Base-by-base conservation (phyloP, 1,140 invertebrate species). In the Brachionus asplanchnoidis region DNA sequence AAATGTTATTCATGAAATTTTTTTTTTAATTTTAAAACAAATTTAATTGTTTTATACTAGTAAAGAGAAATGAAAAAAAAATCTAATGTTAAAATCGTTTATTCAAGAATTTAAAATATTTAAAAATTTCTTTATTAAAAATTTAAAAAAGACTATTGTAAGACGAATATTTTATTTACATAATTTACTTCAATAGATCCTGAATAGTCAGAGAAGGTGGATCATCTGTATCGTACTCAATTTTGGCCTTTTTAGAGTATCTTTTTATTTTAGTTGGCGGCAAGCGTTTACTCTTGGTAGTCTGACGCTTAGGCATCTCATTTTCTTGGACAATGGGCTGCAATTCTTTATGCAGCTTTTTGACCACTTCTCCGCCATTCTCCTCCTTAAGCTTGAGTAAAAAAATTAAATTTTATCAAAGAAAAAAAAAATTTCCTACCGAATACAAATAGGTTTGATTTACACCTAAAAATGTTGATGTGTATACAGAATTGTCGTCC, bases 401-500 rank as follows among this genome's bases (percentile, higher is more conserved):
- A 85, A 65, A 70, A 80, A 68, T n/a, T 36, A 53, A 23, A 32
- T 60, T 20, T 84, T 32, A 50, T 9, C 75, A 11, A 14, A 40
- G 6, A 26, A 84, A 17, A 36, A 17, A 36, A 73, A 73, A 40
- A 11, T 56, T 56, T 8, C 42, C 84, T 75, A 83, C 66, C 11
- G 42, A 28, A 50, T 73, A 85, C 36, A 73, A 42, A 28, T 66
- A 75, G 9, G 85, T 85, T 42, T 56, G 32, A 40, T 56, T 83
- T 36, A 77, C 75, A 14, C 79, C 79, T 46, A 73, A 26, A 84
- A 73, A 73, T 75, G 78, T 80, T 7, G 23, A 73, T 26, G 84
- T 65, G 23, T 84, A 73, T 68, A 83, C 82, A 60, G 68, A 50
- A 40, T 73, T 46, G 9, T 85, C 85, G 17, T 85, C 85, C 60